Evolutionary conservation across 1,140 invertebrate species (phyloP), one percentile per base, ranked within the genome.

Genomic region (Apolygus lucorum): DNA sequence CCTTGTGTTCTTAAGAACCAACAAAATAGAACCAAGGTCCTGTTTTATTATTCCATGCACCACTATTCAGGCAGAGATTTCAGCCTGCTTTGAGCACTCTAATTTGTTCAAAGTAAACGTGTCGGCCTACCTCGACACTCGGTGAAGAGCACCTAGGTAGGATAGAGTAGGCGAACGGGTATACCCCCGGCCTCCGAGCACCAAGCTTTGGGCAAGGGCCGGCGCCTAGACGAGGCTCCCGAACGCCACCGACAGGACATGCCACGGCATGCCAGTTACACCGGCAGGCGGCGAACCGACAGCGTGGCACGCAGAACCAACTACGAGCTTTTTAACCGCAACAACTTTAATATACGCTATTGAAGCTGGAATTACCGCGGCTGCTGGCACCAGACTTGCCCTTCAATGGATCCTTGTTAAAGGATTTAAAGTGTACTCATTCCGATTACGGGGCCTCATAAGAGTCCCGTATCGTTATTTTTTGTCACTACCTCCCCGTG

Each of bases 381-480:
- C 87, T 88, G 88, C 89, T 90, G 88, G 88, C 87, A 90, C 87
- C 87, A 90, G 89, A 92, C 89, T 92, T 92, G 88, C 89, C 89
- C 89, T 91, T 88, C 88, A 90, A 90, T 86, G 73, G 84, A 82
- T 91, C 86, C 88, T 91, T 86, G 87, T 88, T 88, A 89, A 90
- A 86, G 85, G 84, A 85, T 92, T 92, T 91, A 90, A 84, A 90
- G 84, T 91, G 87, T 88, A 87, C 87, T 89, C 89, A 91, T 91
- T 92, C 88, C 88, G 84, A 90, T 91, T 87, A 88, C 86, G 82
- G 84, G 84, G 84, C 87, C 85, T 86, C 84, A 81, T 81, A 86
- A 84, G 87, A 88, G 86, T 85, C 83, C 84, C 81, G 84, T 87
- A 89, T 90, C 84, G 86, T 89, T 91, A 91, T 91, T 90, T 91